These are phyloP conservation scores for Syngnathus typhle DNA, from an alignment of 2,113 vertebrate species.

Conservation along the genomic window DNA sequence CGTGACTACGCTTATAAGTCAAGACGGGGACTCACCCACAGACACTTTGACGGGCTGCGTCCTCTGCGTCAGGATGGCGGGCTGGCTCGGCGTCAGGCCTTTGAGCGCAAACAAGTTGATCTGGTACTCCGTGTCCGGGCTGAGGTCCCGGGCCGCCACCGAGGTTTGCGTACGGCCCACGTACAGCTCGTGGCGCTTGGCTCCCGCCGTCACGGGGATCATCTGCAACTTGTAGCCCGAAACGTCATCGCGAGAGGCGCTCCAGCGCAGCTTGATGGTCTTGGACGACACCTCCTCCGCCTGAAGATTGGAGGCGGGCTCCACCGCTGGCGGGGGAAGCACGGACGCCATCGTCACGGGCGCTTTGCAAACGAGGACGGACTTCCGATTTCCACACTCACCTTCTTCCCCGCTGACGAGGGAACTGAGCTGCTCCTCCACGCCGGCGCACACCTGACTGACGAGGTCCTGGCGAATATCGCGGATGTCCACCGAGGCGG, in stretches of 20 bases:
- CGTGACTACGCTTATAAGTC: too few relatives aligned
- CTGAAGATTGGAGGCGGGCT: slow-evolving; percentile 81
- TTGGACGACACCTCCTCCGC: slow-evolving; percentile 83
- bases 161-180: slow-evolving; percentile 75
- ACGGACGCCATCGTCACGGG: too few relatives aligned
- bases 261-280: slow-evolving; percentile 83
- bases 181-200: slow-evolving; percentile 78
- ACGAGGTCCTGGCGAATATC: slow-evolving; percentile 82
- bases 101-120: slow-evolving; percentile 84
- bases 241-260: slow-evolving; percentile 76
- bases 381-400: slow-evolving; percentile 44
- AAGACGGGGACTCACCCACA: slow-evolving; percentile 74
- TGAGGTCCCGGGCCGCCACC: slow-evolving; percentile 79
- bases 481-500: slow-evolving; percentile 80
- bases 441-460: slow-evolving; percentile 80
- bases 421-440: slow-evolving; percentile 83
- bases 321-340: slow-evolving; percentile 73
- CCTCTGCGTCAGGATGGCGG: slow-evolving; percentile 77
- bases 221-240: slow-evolving; percentile 86
- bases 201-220: slow-evolving; percentile 80
- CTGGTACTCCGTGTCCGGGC: slow-evolving; percentile 85
- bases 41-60: slow-evolving; percentile 83
- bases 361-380: too few relatives aligned
- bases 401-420: slow-evolving; percentile 89
- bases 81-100: slow-evolving; percentile 82